phyloP scores from a whole-genome alignment of 92 coral and sea anemone genomes.

The Porites divaricata region DNA sequence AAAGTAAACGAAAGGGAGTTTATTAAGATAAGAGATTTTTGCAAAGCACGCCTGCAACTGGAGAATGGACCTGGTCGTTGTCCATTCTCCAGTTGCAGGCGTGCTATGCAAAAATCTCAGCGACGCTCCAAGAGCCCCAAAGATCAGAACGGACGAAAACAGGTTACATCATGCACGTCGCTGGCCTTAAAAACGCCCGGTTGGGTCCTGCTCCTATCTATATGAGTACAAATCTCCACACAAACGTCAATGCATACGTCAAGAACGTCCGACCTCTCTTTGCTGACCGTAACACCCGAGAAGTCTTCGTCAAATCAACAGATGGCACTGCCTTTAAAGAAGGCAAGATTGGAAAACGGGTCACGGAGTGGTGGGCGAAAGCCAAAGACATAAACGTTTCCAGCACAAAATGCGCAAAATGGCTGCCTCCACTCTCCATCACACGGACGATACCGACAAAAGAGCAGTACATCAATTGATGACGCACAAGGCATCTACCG shows the following conservation, averaged over 20 bases:
- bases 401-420: constrained; percentile 1
- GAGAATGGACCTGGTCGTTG: too few species aligned
- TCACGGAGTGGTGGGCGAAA: neutral
- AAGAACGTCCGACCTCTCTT: neutral
- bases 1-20: neutral
- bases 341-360: neutral
- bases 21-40: neutral
- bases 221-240: neutral
- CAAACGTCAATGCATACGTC: neutral
- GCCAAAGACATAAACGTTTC: neutral
- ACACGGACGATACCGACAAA: neutral
- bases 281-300: neutral
- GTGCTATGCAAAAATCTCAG: constrained; percentile 12
- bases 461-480: neutral
- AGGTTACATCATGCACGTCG: neutral
- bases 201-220: neutral
- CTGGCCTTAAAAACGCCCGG: neutral
- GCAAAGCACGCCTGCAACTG: neutral
- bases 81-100: too few species aligned
- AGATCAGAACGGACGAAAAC: neutral
- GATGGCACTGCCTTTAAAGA: neutral
- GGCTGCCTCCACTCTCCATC: constrained; percentile 3
- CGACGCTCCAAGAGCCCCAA: neutral
- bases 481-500: neutral
- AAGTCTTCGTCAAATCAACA: neutral